phyloP scores from a whole-genome alignment of 2,888 invertebrate genomes.

The Polymixis flavicincta region DNA sequence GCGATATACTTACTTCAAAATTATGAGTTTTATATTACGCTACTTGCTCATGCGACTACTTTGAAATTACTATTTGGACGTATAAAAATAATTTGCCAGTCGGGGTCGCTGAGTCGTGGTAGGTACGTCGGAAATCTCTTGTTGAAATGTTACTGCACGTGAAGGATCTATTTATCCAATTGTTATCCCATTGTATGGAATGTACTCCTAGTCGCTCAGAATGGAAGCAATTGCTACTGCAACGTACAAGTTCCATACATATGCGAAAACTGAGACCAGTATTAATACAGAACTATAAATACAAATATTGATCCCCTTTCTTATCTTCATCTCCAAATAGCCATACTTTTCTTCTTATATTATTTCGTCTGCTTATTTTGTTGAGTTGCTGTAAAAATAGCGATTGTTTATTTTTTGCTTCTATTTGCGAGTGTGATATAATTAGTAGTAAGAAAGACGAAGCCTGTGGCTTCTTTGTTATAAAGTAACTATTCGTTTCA shows the following conservation, averaged over 20 bases:
- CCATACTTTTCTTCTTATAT: not conserved
- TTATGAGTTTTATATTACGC: not conserved
- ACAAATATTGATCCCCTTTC: not conserved
- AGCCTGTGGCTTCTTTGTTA: too few species aligned
- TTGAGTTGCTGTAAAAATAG: slow-evolving; percentile 2
- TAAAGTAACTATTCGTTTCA: too few species aligned
- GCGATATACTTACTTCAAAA: slow-evolving; percentile 14
- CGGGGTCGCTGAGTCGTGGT: not conserved
- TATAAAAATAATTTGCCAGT: not conserved
- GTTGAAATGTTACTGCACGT: slow-evolving; percentile 29
- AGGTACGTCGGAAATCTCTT: slow-evolving; percentile 28
- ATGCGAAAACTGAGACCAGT: not conserved
- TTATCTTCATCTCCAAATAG: not conserved
- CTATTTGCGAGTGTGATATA: slow-evolving; percentile 21
- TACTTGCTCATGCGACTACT: slow-evolving; percentile 41
- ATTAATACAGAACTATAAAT: not conserved
- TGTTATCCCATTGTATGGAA: slow-evolving; percentile 46
- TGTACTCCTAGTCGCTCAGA: slow-evolving; percentile 3
- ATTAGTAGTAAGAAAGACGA: not conserved
- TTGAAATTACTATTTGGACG: not conserved
- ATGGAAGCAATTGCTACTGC: slow-evolving; percentile 1
- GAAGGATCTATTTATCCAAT: slow-evolving; percentile 43
- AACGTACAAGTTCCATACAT: not conserved
- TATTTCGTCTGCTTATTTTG: not conserved
- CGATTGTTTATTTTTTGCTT: slow-evolving; percentile 3